phyloP scores from a whole-genome alignment of 2,113 vertebrate genomes.

The Jaculus jaculus region DNA sequence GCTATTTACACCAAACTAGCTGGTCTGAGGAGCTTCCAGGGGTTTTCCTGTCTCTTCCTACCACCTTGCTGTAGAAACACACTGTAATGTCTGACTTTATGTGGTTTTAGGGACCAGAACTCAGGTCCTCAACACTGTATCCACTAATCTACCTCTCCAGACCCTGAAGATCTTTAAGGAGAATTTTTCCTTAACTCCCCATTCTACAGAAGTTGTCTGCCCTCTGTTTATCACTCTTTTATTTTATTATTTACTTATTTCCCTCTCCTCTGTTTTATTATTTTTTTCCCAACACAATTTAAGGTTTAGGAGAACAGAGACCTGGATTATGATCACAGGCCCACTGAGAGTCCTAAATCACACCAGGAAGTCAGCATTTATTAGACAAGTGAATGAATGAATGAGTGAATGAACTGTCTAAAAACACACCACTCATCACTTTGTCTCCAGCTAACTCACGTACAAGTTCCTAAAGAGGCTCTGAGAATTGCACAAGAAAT shows the following conservation, averaged over 20 bases:
- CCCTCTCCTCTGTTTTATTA: not conserved
- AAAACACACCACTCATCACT: not conserved
- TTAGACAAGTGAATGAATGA: not conserved
- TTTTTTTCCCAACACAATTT: not conserved
- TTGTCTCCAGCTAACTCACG: slow-evolving; percentile 34
- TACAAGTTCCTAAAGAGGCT: slow-evolving; percentile 49
- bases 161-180: too few relatives aligned
- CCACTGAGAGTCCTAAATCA: not conserved
- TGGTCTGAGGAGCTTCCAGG: too few relatives aligned
- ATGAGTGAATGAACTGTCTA: not conserved
- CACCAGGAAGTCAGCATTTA: not conserved
- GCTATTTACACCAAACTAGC: too few relatives aligned
- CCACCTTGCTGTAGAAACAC: too few relatives aligned
- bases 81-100: too few relatives aligned
- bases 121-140: too few relatives aligned
- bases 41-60: too few relatives aligned
- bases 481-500: slow-evolving; percentile 61
- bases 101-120: too few relatives aligned
- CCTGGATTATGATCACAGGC: not conserved
- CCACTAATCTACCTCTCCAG: too few relatives aligned
- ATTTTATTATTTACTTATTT: too few relatives aligned
- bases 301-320: not conserved
- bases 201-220: not conserved
- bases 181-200: not conserved
- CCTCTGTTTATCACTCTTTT: not conserved